A percentile compares a stretch with the other conserved stretches of the same genome.
Conservation (phyloP, 1,140 invertebrate genomes). For the Drosophila pandora region DNA sequence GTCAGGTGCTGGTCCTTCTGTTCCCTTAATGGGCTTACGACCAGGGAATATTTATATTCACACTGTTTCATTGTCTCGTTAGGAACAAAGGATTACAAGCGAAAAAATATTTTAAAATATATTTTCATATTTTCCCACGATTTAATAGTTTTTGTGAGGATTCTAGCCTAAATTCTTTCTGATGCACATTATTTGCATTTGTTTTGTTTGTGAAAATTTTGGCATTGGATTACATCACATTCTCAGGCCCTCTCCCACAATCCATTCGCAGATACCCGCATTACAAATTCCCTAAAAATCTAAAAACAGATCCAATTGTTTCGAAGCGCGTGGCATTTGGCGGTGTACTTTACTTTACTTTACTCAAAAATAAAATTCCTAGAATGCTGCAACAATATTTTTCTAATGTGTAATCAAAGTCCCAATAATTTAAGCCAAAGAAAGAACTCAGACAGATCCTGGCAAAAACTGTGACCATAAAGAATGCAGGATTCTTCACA, state of each 20-base stretch:
- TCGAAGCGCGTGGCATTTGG: constrained; percentile 57
- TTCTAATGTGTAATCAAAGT: constrained; percentile 11
- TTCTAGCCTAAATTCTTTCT: constrained; percentile 35
- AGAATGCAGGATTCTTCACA: constrained; percentile 52
- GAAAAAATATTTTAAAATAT: constrained; percentile 6
- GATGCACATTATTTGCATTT: constrained; percentile 63
- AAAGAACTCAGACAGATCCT: constrained; percentile 8
- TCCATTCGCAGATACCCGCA: constrained; percentile 39
- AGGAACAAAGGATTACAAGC: constrained; percentile 52
- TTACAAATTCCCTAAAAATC: constrained; percentile 6
- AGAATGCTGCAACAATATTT: constrained; percentile 4
- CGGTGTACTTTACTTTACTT: background rate
- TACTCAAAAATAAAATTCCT: background rate
- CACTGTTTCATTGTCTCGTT: constrained; percentile 32
- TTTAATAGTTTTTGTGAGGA: constrained; percentile 1
- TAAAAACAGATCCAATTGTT: constrained; percentile 21
- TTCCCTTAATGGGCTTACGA: constrained; percentile 50
- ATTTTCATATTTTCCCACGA: constrained; percentile 78
- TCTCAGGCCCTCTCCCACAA: constrained; percentile 59
- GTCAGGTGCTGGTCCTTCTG: constrained; percentile 50
- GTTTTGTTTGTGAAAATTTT: constrained; percentile 56
- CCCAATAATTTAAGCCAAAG: constrained; percentile 12
- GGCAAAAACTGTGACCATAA: constrained; percentile 46
- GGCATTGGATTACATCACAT: constrained; percentile 68
- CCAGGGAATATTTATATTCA: constrained; percentile 14